Base-by-base conservation (phyloP, 2,888 invertebrate species). In the Scaptomyza cyrtandrae region DNA sequence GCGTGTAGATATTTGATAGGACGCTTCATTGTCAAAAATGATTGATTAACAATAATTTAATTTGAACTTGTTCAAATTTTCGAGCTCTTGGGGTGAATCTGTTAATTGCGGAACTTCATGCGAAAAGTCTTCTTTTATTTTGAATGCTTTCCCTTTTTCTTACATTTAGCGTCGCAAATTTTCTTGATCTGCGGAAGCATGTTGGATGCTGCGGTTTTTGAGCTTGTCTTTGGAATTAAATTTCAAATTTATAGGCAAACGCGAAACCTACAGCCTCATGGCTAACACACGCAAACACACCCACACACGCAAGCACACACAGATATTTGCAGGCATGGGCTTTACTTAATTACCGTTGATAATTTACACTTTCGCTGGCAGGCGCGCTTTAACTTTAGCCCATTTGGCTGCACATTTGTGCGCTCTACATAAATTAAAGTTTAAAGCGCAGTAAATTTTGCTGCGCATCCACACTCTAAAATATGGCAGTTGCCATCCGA, bases 311-410 rank as follows among this genome's bases (percentile, higher is more conserved):
- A 44, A n/a, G 57, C 14, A 61, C 31, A 58, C 29, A 16, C 39
- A 54, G 19, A 43, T 35, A 64, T 39, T 44, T 53, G 62, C 48
- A 65, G 68, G 71, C 69, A 69, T 71, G 66, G 70, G 84, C 62
- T 80, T 79, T 71, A 81, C 75, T 84, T 85, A 88, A 85, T 85
- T 85, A 88, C 82, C 85, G 81, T 74, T 76, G 89, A 84, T 88
- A 88, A 85, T 85, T 84, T 87, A 85, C 87, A 81, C 89, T 84
- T 88, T 86, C 67, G 52, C 74, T 69, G 65, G 48, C 14, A 35
- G 29, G 59, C 62, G 67, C 59, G 73, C 82, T 73, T 88, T 75
- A 72, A 72, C 67, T 72, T 68, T 78, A 50, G 67, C 64, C 71
- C 64, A 54, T 68, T 67, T 63, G 56, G 60, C 62, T 59, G 62